Base-by-base conservation (phyloP, 1,140 invertebrate genomes). In the Pinna nobilis region DNA sequence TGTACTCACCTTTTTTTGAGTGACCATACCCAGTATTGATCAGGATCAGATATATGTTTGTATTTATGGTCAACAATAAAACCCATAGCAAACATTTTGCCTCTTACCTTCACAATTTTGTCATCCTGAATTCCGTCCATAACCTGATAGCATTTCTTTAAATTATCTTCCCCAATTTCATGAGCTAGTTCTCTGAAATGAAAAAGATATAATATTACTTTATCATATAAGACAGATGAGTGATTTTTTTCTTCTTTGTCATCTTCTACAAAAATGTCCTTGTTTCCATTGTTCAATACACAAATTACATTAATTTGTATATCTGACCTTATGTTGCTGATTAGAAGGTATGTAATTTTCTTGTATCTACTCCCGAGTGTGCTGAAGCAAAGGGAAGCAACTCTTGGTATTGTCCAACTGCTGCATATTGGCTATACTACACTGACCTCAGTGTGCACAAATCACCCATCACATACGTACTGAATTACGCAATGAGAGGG, bases 21-120 rank as follows among this genome's bases (percentile, higher is more conserved):
- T n/a, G n/a, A n/a, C n/a, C n/a, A n/a, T n/a, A n/a, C n/a, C n/a
- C n/a, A n/a, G n/a, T n/a, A n/a, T n/a, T n/a, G n/a, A n/a, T n/a
- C n/a, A n/a, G n/a, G n/a, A n/a, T n/a, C 20, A 53, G 32, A 53
- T 53, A 30, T 30, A 20, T 28, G 25, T 28, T 28, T 25, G 13
- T 53, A 3, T 53, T 7, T 23, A 20, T 2, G 20, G 20, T 3
- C 5, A 13, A 23, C 13, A 30, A 15, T 13, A 28, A 53, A 13
- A n/a, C 35, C 15, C 4, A 15, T 32, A 18, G 5, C 11, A 13
- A 33, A 61, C 37, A 30, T 3, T 32, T 51, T 64, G 13, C n/a
- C n/a, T 30, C 39, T 37, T 74, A 79, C 78, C 71, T 79, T 60
- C 23, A 79, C 55, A 33, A 76, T 39, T 53, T 74, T 57, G 35